Evolutionary conservation across 2,888 invertebrate species (phyloP).

Genomic region (Drosophila longiperda): DNA sequence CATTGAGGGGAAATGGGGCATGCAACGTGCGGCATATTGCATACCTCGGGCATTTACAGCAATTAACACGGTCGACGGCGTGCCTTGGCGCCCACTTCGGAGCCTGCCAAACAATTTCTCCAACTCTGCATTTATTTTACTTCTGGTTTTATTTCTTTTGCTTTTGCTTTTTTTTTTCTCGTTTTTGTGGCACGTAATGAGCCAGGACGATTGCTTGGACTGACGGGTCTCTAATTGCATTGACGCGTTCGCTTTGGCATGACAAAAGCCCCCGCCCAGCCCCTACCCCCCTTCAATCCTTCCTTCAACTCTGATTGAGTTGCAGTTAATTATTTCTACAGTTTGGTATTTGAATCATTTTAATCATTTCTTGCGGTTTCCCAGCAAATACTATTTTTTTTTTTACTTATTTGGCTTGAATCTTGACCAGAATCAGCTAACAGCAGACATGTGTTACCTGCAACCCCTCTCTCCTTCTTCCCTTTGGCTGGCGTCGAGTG

Average conservation of each 20-base stretch:
- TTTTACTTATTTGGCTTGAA: slow-evolving; percentile 48
- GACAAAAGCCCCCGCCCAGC: slow-evolving; percentile 33
- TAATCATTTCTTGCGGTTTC: slow-evolving; percentile 75
- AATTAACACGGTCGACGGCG: slow-evolving; percentile 78
- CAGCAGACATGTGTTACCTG: slow-evolving; percentile 17
- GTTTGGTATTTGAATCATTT: slow-evolving; percentile 75
- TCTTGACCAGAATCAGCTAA: slow-evolving; percentile 37
- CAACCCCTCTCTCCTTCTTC: neutral
- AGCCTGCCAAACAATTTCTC: slow-evolving; percentile 44
- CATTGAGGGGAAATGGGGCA: slow-evolving; percentile 2
- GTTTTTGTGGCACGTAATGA: slow-evolving; percentile 74
- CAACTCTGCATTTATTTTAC: neutral
- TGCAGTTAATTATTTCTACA: slow-evolving; percentile 73
- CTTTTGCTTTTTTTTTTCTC: slow-evolving; percentile 22
- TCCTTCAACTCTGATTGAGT: slow-evolving; percentile 62
- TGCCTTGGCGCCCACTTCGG: slow-evolving; percentile 78
- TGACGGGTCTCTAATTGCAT: slow-evolving; percentile 70
- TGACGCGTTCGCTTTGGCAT: slow-evolving; percentile 67
- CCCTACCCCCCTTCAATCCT: neutral
- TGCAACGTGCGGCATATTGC: slow-evolving; percentile 49
- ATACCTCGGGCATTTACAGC: slow-evolving; percentile 78
- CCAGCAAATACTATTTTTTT: slow-evolving; percentile 51
- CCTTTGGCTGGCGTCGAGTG: slow-evolving; percentile 56
- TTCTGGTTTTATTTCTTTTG: slow-evolving; percentile 3
- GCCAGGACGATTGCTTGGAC: slow-evolving; percentile 61